Conservation (phyloP, 2,888 invertebrate genomes). For the Platycheirus rosarum region DNA sequence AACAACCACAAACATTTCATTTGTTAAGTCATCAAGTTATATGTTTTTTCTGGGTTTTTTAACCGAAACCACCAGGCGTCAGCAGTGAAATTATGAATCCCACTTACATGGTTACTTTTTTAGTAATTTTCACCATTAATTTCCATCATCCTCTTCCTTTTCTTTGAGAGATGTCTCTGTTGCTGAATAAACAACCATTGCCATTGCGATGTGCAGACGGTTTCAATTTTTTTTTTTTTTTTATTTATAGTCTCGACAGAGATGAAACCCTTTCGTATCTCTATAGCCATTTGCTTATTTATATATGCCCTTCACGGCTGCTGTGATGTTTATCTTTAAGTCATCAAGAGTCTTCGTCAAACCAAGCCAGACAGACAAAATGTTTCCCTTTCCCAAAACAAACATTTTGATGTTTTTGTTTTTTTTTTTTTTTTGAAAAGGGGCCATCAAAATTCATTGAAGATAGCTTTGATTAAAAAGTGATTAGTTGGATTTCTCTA, state of each 20-base stretch:
- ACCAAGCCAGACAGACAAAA: conserved; percentile 25
- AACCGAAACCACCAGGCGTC: conserved; percentile 65
- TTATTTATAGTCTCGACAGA: not conserved
- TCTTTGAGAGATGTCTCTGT: conserved; percentile 23
- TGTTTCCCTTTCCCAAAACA: conserved; percentile 36
- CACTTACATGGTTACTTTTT: conserved; percentile 4
- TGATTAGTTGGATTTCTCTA: conserved; percentile 49
- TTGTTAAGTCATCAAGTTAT: conserved; percentile 65
- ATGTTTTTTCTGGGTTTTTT: conserved; percentile 18
- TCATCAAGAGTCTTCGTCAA: conserved; percentile 54
- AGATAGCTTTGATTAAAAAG: conserved; percentile 60
- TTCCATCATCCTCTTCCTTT: conserved; percentile 16
- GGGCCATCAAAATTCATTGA: conserved; percentile 39
- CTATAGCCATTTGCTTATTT: conserved; percentile 52
- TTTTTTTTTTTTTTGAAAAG: not conserved
- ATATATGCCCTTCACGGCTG: conserved; percentile 57
- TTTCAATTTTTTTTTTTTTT: conserved; percentile 10
- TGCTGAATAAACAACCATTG: conserved; percentile 58
- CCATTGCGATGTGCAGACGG: conserved; percentile 47
- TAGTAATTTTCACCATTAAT: conserved; percentile 54
- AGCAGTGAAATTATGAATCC: conserved; percentile 61
- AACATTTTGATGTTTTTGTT: conserved; percentile 24
- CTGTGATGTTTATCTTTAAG: conserved; percentile 66
- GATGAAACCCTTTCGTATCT: conserved; percentile 40
- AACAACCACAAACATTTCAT: conserved; percentile 64